Evolutionary conservation across 2,888 invertebrate genomes (phyloP).

Genomic region (Apodemia mormo): DNA sequence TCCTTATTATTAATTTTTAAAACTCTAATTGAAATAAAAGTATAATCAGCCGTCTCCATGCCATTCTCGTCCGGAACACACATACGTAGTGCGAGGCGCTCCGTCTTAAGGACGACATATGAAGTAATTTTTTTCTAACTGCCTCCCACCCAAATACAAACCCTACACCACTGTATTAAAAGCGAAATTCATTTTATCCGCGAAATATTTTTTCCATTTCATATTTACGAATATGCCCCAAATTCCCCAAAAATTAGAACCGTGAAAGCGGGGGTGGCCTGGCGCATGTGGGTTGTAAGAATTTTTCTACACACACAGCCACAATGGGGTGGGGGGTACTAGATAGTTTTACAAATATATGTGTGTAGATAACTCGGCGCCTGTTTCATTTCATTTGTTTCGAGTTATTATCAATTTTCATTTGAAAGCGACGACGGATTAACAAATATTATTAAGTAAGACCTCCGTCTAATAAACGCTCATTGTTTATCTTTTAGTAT

Average conservation of each 20-base stretch:
- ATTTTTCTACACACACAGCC: constrained; percentile 56
- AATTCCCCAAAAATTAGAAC: constrained; percentile 83
- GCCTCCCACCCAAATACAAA: constrained; percentile 46
- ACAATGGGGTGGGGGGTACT: constrained; percentile 45
- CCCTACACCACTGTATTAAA: constrained; percentile 48
- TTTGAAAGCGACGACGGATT: constrained; percentile 13
- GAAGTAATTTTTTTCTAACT: constrained; percentile 81
- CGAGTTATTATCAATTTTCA: constrained; percentile 30
- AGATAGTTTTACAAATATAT: constrained; percentile 79
- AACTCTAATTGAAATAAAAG: background rate
- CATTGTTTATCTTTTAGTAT: too few relatives aligned
- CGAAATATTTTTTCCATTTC: constrained; percentile 82
- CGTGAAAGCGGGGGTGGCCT: constrained; percentile 73
- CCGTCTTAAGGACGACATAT: constrained; percentile 83
- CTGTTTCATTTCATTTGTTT: constrained; percentile 49
- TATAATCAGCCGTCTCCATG: constrained; percentile 48
- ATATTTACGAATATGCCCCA: constrained; percentile 83
- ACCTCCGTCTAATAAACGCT: too few relatives aligned
- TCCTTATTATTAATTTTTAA: background rate
- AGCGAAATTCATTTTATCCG: constrained; percentile 51
- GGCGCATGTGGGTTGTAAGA: constrained; percentile 56
- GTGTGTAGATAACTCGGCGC: constrained; percentile 55
- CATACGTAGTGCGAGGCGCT: constrained; percentile 78
- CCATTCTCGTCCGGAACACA: constrained; percentile 61
- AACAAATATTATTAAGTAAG: background rate